These are phyloP conservation scores for Drosophila nigromelanica DNA, from an alignment of 1,140 invertebrate species.

Conservation along the genomic window DNA sequence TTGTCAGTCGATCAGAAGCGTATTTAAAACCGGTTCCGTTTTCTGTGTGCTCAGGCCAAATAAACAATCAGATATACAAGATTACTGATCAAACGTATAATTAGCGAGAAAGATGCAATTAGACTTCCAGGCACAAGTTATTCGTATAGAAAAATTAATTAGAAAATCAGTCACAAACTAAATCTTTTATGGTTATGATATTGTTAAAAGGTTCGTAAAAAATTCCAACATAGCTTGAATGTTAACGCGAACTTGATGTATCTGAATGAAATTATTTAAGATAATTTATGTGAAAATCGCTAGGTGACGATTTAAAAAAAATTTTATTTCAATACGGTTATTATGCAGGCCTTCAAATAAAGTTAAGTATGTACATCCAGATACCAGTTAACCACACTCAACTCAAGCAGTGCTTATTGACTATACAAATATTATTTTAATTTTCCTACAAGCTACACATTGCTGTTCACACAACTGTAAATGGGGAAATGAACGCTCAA, in stretches of 20 bases:
- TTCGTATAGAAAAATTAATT: slow-evolving; percentile 2
- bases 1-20: slow-evolving; percentile 43
- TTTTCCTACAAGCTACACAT: slow-evolving; percentile 48
- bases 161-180: slow-evolving; percentile 6
- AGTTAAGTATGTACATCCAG: not conserved
- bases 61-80: slow-evolving; percentile 35
- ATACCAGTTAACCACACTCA: slow-evolving; percentile 5
- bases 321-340: too few species aligned
- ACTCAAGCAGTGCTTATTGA: not conserved
- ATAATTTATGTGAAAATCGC: too few species aligned
- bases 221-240: too few species aligned
- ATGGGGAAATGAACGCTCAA: slow-evolving; percentile 52
- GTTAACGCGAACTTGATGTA: too few species aligned
- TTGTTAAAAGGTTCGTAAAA: not conserved
- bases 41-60: slow-evolving; percentile 20
- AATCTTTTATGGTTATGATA: not conserved
- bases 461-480: slow-evolving; percentile 67
- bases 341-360: too few species aligned
- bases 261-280: too few species aligned
- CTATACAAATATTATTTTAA: not conserved
- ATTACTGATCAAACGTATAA: slow-evolving; percentile 44
- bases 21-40: slow-evolving; percentile 62
- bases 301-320: too few species aligned
- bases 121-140: slow-evolving; percentile 24
- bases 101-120: slow-evolving; percentile 46